Evolutionary conservation across 2,797 vertebrate genomes (phyloP), one percentile per base, ranked within the genome.

Genomic region (Gallirallus australis): DNA sequence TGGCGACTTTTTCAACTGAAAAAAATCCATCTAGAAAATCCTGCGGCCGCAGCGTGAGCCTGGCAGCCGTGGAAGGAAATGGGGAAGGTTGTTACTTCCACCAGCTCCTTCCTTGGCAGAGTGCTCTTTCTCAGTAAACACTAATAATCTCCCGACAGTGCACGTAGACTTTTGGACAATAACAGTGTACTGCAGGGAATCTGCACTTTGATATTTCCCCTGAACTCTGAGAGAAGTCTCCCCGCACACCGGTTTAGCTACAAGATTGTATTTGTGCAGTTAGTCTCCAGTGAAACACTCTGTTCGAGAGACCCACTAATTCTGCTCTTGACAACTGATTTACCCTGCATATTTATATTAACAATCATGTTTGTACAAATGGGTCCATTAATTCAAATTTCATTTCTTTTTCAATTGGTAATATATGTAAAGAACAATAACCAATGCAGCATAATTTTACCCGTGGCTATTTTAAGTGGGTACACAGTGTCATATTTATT

Each of bases 381-480:
- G 79, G 82, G 65, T 54, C 72, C 70, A 90, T 96, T 97, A 96
- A 95, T 94, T 97, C 94, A 79, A 93, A 86, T 84, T 96, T 94
- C 27, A 86, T 93, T 96, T 95, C 68, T 60, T 93, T 95, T 92
- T 79, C 89, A 79, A 64, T 69, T 83, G 75, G 60, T 79, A 92
- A 84, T 94, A 82, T 92, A 92, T 86, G 70, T 92, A 84, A 93
- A 89, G 83, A 95, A 88, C 84, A 97, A 92, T 86, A 96, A 96
- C 86, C 77, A 92, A 84, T 54, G 88, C 24, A 64, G 42, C 60
- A 42, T 80, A 80, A 94, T 95, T 95, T 96, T 96, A 95, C 91
- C 75, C 71, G 42, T 61, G 81, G 68, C 70, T 90, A 40, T 90
- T 90, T 39, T 57, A 90, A 91, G 30, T n/a, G 45, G 76, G 42